Percentiles rank a stretch among this genome's conserved stretches.
Conservation (phyloP, 2,888 invertebrate species). For the Unio delphinus region DNA sequence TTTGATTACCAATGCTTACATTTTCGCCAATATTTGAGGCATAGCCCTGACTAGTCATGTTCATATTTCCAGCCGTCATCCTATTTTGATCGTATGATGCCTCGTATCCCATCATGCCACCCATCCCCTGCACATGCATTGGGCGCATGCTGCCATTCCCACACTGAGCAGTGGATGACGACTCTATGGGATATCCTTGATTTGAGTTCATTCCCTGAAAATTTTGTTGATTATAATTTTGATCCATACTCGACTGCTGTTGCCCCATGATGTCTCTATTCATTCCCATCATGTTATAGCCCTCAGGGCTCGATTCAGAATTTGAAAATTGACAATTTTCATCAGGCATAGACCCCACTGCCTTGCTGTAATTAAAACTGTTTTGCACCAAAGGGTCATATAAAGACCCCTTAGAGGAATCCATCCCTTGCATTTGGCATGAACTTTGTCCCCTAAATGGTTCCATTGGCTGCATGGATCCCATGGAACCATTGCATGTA, state of each 20-base stretch:
- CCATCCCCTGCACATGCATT: conserved; percentile 20
- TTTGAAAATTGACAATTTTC: conserved; percentile 31
- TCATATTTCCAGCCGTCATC: conserved; percentile 29
- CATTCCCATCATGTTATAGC: conserved; percentile 44
- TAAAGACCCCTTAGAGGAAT: conserved; percentile 32
- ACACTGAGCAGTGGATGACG: conserved; percentile 10
- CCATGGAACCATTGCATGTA: conserved; percentile 36
- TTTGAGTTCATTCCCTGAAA: conserved; percentile 29
- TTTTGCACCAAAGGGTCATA: conserved; percentile 34
- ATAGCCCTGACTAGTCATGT: conserved; percentile 34
- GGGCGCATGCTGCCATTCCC: conserved; percentile 11
- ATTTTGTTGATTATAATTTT: conserved; percentile 30
- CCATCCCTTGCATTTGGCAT: conserved; percentile 30
- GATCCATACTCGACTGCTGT: conserved; percentile 27
- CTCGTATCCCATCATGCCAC: conserved; percentile 32
- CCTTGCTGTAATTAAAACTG: conserved; percentile 20
- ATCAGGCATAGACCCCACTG: conserved; percentile 5
- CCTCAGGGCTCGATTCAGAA: conserved; percentile 31
- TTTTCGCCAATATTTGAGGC: conserved; percentile 22
- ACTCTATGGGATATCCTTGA: conserved; percentile 11
- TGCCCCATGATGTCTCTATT: conserved; percentile 39
- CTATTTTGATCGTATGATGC: conserved; percentile 31
- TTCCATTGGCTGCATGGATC: conserved; percentile 39
- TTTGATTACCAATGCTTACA: conserved; percentile 23
- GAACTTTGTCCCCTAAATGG: conserved; percentile 26